phyloP scores from a whole-genome alignment of 2,888 invertebrate genomes.

The Coenonympha glycerion region DNA sequence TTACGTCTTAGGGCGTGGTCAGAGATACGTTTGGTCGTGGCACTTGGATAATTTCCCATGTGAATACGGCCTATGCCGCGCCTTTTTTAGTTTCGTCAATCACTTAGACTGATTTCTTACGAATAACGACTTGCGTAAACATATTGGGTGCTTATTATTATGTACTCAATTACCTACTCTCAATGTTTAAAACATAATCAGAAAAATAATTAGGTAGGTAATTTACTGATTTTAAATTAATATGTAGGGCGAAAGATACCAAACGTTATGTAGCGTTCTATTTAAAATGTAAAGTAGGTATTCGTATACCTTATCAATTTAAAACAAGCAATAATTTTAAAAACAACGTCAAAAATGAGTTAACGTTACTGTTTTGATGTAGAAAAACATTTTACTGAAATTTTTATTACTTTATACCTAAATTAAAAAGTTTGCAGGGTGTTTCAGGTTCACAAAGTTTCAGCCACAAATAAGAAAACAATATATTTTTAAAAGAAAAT shows the following conservation, averaged over 20 bases:
- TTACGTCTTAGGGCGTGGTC: conserved; percentile 65
- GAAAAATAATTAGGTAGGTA: no score
- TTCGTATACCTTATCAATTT: background rate
- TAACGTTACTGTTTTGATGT: no score
- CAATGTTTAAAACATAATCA: background rate
- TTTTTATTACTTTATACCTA: no score
- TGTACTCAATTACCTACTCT: no score
- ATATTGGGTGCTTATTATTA: background rate
- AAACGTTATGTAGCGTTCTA: background rate
- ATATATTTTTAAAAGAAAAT: no score
- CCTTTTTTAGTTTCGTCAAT: conserved; percentile 48
- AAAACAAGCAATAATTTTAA: background rate
- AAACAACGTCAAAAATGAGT: no score
- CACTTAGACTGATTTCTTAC: conserved; percentile 42
- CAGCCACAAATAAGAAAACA: no score
- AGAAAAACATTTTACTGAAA: no score
- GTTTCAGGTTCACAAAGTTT: no score
- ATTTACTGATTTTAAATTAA: background rate
- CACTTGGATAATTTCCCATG: conserved; percentile 69
- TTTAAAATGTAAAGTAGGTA: background rate
- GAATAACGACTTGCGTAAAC: background rate
- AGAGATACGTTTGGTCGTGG: conserved; percentile 42
- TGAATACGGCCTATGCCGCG: conserved; percentile 54
- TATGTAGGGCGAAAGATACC: background rate
- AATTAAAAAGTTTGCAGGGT: no score